phyloP scores from a whole-genome alignment of 2,888 invertebrate genomes.

The Pterostichus niger region DNA sequence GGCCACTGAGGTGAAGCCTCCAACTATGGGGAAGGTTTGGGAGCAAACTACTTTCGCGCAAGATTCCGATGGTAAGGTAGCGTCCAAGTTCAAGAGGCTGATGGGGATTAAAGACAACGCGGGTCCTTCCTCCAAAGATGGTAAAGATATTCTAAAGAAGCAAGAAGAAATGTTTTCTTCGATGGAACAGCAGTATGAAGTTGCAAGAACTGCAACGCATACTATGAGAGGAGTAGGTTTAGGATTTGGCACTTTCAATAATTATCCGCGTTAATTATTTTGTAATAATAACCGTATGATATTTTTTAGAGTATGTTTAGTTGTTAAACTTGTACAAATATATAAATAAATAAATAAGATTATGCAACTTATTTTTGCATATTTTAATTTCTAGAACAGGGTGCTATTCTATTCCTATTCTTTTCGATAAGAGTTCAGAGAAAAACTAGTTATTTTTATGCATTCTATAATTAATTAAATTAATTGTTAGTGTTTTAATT shows the following conservation, averaged over 20 bases:
- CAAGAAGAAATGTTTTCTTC: constrained; percentile 93
- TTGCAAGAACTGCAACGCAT: constrained; percentile 96
- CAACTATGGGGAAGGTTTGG: constrained; percentile 80
- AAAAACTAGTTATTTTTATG: too few relatives aligned
- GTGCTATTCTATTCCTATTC: too few relatives aligned
- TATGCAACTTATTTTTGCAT: background rate
- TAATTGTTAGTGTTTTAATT: too few relatives aligned
- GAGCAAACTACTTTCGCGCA: constrained; percentile 92
- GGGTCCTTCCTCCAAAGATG: constrained; percentile 73
- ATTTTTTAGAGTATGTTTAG: constrained; percentile 25
- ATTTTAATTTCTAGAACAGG: too few relatives aligned
- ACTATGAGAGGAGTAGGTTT: constrained; percentile 94
- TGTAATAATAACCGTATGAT: background rate
- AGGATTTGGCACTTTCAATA: constrained; percentile 82
- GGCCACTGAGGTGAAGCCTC: constrained; percentile 71
- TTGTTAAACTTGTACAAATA: constrained; percentile 56
- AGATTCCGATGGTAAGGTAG: constrained; percentile 94
- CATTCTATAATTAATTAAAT: too few relatives aligned
- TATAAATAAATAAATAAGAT: constrained; percentile 55
- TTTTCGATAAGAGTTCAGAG: too few relatives aligned
- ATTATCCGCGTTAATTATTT: constrained; percentile 55
- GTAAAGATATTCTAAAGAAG: constrained; percentile 82
- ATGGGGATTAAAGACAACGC: constrained; percentile 92
- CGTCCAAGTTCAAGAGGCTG: constrained; percentile 95
- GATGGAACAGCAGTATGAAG: constrained; percentile 98